phyloP scores from a whole-genome alignment of 2,797 vertebrate genomes.

The Cuculus canorus region DNA sequence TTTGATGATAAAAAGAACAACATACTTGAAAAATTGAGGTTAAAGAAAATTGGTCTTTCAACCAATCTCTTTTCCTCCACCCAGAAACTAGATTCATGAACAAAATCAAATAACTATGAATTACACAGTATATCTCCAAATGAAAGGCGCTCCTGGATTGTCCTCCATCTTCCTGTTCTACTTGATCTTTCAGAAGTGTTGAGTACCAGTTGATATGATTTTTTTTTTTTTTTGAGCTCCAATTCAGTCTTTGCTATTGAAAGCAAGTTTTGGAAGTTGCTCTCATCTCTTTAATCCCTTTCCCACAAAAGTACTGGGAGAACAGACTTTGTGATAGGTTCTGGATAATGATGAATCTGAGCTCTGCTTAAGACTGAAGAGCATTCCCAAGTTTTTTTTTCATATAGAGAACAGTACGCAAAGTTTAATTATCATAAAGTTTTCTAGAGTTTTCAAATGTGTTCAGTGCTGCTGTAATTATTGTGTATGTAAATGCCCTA shows the following conservation, averaged over 20 bases:
- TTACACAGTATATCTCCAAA: background rate
- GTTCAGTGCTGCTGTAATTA: background rate
- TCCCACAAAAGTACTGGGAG: constrained; percentile 17
- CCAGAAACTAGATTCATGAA: background rate
- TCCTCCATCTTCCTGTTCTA: background rate
- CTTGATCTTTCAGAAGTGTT: constrained; percentile 11
- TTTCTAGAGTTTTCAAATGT: constrained; percentile 46
- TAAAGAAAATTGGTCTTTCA: background rate
- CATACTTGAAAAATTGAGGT: background rate
- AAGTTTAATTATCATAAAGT: constrained; percentile 47
- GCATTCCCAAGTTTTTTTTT: constrained; percentile 24
- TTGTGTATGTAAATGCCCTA: constrained; percentile 38
- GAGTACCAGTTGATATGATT: constrained; percentile 45
- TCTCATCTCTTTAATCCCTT: constrained; percentile 20
- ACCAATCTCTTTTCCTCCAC: background rate
- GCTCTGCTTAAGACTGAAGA: background rate
- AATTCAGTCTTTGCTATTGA: background rate
- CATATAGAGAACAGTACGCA: background rate
- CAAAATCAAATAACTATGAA: background rate
- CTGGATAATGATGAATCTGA: background rate
- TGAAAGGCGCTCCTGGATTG: background rate
- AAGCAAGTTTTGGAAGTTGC: constrained; percentile 3
- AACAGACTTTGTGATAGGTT: constrained; percentile 19
- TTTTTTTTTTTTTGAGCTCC: constrained; percentile 46
- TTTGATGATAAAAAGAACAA: background rate